Evolutionary conservation across 1,140 invertebrate genomes (phyloP).

Genomic region (Holotrichia oblita): DNA sequence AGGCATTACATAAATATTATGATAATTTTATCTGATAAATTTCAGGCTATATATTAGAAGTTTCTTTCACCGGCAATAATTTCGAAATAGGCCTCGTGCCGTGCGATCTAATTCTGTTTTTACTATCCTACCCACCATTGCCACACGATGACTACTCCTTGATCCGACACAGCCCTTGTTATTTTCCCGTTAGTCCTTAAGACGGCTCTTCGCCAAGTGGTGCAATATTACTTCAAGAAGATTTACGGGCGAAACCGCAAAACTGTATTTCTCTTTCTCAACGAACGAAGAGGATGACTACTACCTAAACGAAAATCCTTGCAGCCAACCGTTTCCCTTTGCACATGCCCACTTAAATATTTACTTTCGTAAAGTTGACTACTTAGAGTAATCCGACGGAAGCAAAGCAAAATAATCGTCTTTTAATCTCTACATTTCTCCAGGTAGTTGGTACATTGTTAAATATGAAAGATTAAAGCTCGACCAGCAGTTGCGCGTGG

Average conservation of each 20-base stretch:
- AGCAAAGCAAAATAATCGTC: conserved; percentile 50
- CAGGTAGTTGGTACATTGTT: conserved; percentile 46
- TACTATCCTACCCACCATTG: conserved; percentile 12
- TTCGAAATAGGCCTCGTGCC: background rate
- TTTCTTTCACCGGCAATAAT: background rate
- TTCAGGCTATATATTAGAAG: no score
- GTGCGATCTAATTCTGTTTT: conserved; percentile 2
- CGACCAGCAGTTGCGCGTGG: background rate
- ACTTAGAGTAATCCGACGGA: conserved; percentile 48
- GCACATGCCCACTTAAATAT: conserved; percentile 48
- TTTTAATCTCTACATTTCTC: conserved; percentile 49
- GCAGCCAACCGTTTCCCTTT: conserved; percentile 35
- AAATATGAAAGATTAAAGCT: conserved; percentile 46
- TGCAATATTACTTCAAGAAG: conserved; percentile 35
- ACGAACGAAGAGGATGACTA: background rate
- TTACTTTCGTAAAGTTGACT: conserved; percentile 48
- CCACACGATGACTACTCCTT: background rate
- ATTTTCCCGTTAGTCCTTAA: conserved; percentile 33
- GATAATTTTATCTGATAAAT: no score
- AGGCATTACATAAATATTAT: no score
- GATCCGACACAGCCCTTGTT: conserved; percentile 26
- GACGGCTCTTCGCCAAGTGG: conserved; percentile 26
- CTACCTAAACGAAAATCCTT: background rate
- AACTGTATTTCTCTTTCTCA: conserved; percentile 12
- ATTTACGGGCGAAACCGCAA: conserved; percentile 30